Evolutionary conservation across 2,888 invertebrate species (phyloP).

Genomic region (Parnassius mnemosyne): DNA sequence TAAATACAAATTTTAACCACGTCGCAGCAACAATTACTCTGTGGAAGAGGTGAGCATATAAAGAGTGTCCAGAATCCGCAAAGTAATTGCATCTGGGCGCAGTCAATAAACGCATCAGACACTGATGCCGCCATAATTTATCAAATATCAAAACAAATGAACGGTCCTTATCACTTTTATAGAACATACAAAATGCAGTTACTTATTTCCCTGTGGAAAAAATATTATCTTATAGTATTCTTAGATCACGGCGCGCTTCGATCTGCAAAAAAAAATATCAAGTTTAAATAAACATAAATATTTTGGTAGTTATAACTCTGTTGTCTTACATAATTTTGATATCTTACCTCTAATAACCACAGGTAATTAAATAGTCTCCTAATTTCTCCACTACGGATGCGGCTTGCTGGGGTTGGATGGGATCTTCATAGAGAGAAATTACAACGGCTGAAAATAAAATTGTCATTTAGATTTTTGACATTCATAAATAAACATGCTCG

Average conservation of each 20-base stretch:
- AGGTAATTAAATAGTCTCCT: constrained; percentile 97
- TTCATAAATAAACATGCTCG: too few relatives aligned
- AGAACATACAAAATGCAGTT: constrained; percentile 82
- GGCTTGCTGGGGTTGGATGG: constrained; percentile 97
- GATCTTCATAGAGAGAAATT: constrained; percentile 96
- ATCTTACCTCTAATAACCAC: constrained; percentile 93
- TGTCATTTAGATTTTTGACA: constrained; percentile 16
- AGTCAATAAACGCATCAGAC: constrained; percentile 71
- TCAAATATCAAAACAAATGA: constrained; percentile 80
- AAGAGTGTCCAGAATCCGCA: constrained; percentile 75
- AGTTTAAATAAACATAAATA: not conserved
- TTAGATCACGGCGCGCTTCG: constrained; percentile 80
- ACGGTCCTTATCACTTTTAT: constrained; percentile 80
- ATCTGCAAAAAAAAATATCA: constrained; percentile 65
- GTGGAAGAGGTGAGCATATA: constrained; percentile 78
- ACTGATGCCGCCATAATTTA: constrained; percentile 75
- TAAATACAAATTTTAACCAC: constrained; percentile 68
- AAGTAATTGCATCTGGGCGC: constrained; percentile 73
- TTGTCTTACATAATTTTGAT: not conserved
- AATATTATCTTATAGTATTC: constrained; percentile 81
- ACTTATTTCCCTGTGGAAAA: constrained; percentile 82
- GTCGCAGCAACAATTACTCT: constrained; percentile 72
- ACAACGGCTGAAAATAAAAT: constrained; percentile 88
- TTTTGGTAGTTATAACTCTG: not conserved
- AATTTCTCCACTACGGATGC: constrained; percentile 98